Evolutionary conservation across 1,140 invertebrate genomes (phyloP).

Genomic region (Hycleus cichorii): DNA sequence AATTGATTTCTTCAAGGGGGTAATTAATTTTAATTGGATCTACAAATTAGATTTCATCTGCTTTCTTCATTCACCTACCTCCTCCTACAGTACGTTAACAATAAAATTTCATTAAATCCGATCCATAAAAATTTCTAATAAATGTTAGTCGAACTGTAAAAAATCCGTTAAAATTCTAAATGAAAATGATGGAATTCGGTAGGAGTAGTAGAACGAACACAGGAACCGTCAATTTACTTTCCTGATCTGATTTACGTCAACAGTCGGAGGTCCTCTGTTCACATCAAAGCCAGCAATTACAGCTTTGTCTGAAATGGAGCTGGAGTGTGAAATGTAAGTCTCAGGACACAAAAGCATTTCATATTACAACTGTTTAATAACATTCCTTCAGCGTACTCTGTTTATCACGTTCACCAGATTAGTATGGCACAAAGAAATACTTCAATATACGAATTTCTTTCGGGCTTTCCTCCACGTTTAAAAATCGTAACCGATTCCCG

Average conservation of each 20-base stretch:
- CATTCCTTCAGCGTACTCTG: conserved; percentile 13
- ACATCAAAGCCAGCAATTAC: conserved; percentile 27
- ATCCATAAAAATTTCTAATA: not conserved
- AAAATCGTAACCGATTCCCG: too few species aligned
- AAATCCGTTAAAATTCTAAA: not conserved
- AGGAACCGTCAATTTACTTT: conserved; percentile 20
- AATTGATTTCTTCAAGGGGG: conserved; percentile 17
- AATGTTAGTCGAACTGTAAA: not conserved
- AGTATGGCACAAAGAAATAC: too few species aligned
- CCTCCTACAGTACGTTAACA: not conserved
- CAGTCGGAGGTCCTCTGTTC: conserved; percentile 13
- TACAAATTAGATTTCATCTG: not conserved
- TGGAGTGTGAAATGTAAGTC: conserved; percentile 25
- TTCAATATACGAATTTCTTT: too few species aligned
- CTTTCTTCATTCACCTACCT: not conserved
- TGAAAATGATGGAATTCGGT: not conserved
- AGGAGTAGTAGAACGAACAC: not conserved
- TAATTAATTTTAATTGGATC: conserved; percentile 14
- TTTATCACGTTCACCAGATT: too few species aligned
- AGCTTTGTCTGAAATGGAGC: conserved; percentile 21
- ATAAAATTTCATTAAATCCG: not conserved
- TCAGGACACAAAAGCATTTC: conserved; percentile 17
- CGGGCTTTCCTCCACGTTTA: too few species aligned
- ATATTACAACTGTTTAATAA: conserved; percentile 22
- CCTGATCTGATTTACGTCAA: conserved; percentile 27